Percentiles rank a stretch among this genome's conserved stretches.
These are phyloP conservation scores for Coelopa pilipes DNA, from an alignment of 2,888 invertebrate species.

Conservation along the genomic window DNA sequence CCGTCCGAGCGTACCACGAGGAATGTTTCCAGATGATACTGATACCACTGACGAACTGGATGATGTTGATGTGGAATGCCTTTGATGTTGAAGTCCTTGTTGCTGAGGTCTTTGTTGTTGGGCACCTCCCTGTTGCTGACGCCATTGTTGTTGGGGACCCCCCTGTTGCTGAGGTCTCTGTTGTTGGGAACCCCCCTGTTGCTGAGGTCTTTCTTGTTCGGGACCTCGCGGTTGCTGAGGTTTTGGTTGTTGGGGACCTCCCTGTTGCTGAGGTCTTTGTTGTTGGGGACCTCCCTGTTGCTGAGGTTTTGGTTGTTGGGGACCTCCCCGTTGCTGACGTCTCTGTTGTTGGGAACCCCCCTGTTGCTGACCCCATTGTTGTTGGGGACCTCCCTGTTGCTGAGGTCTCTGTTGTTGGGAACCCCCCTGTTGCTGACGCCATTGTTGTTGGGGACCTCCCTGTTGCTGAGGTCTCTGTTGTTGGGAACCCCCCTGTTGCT, in stretches of 20 bases:
- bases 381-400: slow-evolving; percentile 24
- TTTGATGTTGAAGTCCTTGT: slow-evolving; percentile 15
- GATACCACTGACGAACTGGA: slow-evolving; percentile 25
- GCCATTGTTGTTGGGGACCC: slow-evolving; percentile 12
- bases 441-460: not conserved
- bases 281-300: slow-evolving; percentile 32
- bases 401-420: slow-evolving; percentile 33
- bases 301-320: slow-evolving; percentile 12
- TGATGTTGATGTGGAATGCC: slow-evolving; percentile 13
- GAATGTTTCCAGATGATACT: slow-evolving; percentile 44
- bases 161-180: slow-evolving; percentile 28
- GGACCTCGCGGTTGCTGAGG: slow-evolving; percentile 31
- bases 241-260: slow-evolving; percentile 29
- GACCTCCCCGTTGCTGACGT: slow-evolving; percentile 22
- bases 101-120: slow-evolving; percentile 20
- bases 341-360: slow-evolving; percentile 19
- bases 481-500: slow-evolving; percentile 22
- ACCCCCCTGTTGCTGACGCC: slow-evolving; percentile 1
- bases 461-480: slow-evolving; percentile 36
- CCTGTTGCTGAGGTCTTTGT: slow-evolving; percentile 33
- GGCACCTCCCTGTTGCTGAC: slow-evolving; percentile 23
- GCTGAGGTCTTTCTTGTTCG: not conserved
- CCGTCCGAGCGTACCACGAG: slow-evolving; percentile 65
- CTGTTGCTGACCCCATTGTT: slow-evolving; percentile 19
- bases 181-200: slow-evolving; percentile 17